A percentile compares a stretch with the other conserved stretches of the same genome.
Evolutionary conservation across 2,113 vertebrate species (phyloP).

Genomic region (Cranoglanis bouderius): DNA sequence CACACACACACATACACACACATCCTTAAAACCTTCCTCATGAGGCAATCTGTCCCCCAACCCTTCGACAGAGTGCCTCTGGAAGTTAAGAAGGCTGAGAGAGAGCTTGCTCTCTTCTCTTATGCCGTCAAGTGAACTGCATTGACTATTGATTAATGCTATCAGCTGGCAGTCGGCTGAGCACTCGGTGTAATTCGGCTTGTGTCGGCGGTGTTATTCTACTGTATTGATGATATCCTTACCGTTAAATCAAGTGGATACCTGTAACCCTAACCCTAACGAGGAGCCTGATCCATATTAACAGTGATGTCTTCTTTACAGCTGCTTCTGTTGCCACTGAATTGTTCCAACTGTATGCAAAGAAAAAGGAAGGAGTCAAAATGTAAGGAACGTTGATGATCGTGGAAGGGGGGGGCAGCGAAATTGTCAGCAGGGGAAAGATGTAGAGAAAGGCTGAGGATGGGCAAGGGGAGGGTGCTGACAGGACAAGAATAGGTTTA

Average conservation of each 20-base stretch:
- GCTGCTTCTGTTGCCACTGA: constrained; percentile 28
- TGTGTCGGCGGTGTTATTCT: constrained; percentile 20
- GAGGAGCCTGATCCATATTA: constrained; percentile 21
- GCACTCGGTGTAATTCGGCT: constrained; percentile 28
- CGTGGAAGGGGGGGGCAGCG: constrained; percentile 9
- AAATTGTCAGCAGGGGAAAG: constrained; percentile 52
- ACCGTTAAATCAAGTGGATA: constrained; percentile 34
- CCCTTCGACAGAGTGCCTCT: constrained; percentile 28
- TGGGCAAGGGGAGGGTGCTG: constrained; percentile 26
- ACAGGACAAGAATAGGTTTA: constrained; percentile 72
- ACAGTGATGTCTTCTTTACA: constrained; percentile 39
- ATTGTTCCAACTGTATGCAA: constrained; percentile 43
- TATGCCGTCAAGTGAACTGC: constrained; percentile 30
- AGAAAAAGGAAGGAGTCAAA: constrained; percentile 40
- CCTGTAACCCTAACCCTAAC: constrained; percentile 36
- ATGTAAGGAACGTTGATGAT: constrained; percentile 44
- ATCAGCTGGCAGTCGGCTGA: constrained; percentile 47
- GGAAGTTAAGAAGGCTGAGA: constrained; percentile 42
- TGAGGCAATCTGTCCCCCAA: constrained; percentile 49
- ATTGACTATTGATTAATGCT: constrained; percentile 51
- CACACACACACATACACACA: constrained; percentile 36
- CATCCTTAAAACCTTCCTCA: constrained; percentile 45
- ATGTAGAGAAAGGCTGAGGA: constrained; percentile 32
- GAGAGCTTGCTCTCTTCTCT: constrained; percentile 33
- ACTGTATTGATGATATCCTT: constrained; percentile 29